Base-by-base conservation (phyloP, 2,797 vertebrate species). In the Xenentodon cancila region DNA sequence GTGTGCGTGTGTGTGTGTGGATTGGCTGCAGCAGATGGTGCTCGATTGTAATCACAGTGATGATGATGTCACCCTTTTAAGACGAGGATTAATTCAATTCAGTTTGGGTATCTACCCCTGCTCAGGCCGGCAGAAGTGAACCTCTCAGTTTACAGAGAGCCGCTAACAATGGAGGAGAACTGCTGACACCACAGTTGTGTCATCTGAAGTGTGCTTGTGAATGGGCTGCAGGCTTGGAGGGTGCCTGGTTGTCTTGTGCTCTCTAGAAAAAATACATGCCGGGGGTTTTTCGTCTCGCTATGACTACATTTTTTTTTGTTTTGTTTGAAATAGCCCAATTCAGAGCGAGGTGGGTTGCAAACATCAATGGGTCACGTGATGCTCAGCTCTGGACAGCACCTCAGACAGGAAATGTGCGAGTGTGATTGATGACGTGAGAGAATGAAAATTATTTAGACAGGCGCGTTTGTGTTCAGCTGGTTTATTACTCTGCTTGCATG, bases 21-120 rank as follows among this genome's bases (percentile, higher is more conserved):
- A 82, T 68, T 53, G 73, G 54, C 77, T 64, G 21, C 71, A 65
- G 78, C 92, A 91, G 90, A 91, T 92, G 91, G 90, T 78, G 72
- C 79, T 82, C 57, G 67, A 76, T 69, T 74, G 74, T 84, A 74
- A 88, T 82, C 61, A 20, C 55, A 4, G 22, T 22, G 42, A 51
- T 59, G 73, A 65, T 79, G 77, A 87, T 79, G 77, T 79, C 70
- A 70, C 53, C 12, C 58, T 25, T 64, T 83, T 84, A 79, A 81
- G 53, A 67, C 2, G 17, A 49, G 59, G 72, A 86, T 76, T 79
- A 73, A 71, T 77, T 79, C 5, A 49, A 17, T 75, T 79, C 46
- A 53, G 45, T 67, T 62, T 58, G 59, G n/a, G 50, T 48, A 58
- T 27, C 51, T 68, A 18, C 34, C 61, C 54, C 42, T 18, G 15